phyloP scores from a whole-genome alignment of 2,888 invertebrate genomes.

The Tortricodes alternella region DNA sequence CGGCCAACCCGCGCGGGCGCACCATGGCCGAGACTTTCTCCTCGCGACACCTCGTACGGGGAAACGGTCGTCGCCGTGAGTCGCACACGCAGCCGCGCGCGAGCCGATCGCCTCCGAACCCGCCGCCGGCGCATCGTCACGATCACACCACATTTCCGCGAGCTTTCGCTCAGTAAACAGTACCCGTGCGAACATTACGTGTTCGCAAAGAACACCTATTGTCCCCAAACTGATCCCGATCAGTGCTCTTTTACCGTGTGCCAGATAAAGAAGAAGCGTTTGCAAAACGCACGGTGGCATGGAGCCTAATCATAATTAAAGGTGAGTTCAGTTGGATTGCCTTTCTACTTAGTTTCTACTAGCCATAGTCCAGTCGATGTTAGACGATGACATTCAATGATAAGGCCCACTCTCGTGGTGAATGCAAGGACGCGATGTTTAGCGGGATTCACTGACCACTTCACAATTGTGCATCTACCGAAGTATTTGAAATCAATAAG shows the following conservation, averaged over 20 bases:
- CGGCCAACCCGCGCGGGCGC: slow-evolving; percentile 69
- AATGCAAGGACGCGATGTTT: slow-evolving; percentile 71
- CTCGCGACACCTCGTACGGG: slow-evolving; percentile 75
- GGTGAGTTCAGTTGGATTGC: slow-evolving; percentile 60
- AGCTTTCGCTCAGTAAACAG: slow-evolving; percentile 76
- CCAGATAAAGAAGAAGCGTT: slow-evolving; percentile 40
- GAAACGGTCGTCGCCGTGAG: slow-evolving; percentile 66
- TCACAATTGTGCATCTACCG: slow-evolving; percentile 31
- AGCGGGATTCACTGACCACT: slow-evolving; percentile 46
- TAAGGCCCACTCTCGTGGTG: slow-evolving; percentile 64
- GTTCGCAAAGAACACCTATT: slow-evolving; percentile 48
- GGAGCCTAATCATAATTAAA: slow-evolving; percentile 63
- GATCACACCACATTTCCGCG: slow-evolving; percentile 60
- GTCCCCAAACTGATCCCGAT: slow-evolving; percentile 35
- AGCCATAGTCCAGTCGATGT: slow-evolving; percentile 49
- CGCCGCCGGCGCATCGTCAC: slow-evolving; percentile 42
- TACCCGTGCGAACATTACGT: slow-evolving; percentile 58
- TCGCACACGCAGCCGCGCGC: slow-evolving; percentile 69
- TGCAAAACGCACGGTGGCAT: slow-evolving; percentile 46
- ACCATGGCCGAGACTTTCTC: slow-evolving; percentile 82
- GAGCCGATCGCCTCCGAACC: slow-evolving; percentile 65
- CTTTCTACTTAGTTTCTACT: slow-evolving; percentile 72
- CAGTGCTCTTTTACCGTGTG: slow-evolving; percentile 44
- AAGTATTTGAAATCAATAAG: not conserved
- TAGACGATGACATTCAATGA: slow-evolving; percentile 73